A percentile compares a stretch with the other conserved stretches of the same genome.
phyloP scores from a whole-genome alignment of 2,888 invertebrate genomes.

The Plusia festucae region DNA sequence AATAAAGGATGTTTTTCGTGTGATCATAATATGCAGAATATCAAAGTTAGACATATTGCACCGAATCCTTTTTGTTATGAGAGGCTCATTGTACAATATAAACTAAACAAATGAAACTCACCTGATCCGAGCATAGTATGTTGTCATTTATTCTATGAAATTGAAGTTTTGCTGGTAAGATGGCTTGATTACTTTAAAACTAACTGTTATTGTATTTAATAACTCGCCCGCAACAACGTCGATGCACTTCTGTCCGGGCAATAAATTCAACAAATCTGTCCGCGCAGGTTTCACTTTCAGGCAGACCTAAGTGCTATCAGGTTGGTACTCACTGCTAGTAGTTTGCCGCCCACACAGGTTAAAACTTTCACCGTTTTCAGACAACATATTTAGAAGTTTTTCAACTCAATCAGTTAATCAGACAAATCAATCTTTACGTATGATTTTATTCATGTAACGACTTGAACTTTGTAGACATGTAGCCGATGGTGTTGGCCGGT shows the following conservation, averaged over 20 bases:
- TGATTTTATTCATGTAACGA: too few species aligned
- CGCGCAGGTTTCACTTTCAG: slow-evolving; percentile 33
- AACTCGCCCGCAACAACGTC: not conserved
- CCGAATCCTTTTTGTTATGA: not conserved
- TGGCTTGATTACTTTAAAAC: not conserved
- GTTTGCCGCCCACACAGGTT: not conserved
- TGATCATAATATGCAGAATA: not conserved
- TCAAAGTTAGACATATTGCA: not conserved
- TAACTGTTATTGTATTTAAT: not conserved
- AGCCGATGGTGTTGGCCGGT: too few species aligned
- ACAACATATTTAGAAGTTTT: too few species aligned
- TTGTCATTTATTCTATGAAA: not conserved
- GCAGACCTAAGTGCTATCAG: not conserved
- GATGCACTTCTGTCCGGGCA: not conserved
- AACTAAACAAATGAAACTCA: not conserved
- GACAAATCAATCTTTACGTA: too few species aligned
- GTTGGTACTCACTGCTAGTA: not conserved
- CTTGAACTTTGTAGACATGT: too few species aligned
- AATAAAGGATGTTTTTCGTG: not conserved
- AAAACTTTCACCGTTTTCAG: not conserved
- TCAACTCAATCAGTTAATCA: too few species aligned
- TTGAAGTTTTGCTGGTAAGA: not conserved
- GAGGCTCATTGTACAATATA: not conserved
- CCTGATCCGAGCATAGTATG: not conserved
- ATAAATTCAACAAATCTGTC: slow-evolving; percentile 18